phyloP scores from a whole-genome alignment of 1,140 invertebrate species.

The Brachionus angularis region DNA sequence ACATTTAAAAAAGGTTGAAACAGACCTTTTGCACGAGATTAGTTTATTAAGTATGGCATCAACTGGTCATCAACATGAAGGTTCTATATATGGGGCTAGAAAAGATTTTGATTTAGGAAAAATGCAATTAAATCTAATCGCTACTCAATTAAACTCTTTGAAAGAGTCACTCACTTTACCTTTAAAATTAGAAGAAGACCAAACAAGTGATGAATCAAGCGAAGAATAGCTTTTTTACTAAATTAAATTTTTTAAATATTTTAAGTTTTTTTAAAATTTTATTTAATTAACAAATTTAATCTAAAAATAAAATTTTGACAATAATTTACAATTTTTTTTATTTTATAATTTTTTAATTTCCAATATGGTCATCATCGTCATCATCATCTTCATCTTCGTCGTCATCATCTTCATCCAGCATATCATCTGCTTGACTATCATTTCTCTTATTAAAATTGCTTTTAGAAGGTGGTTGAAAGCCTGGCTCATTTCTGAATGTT shows the following conservation, averaged over 20 bases:
- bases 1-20: constrained; percentile 39
- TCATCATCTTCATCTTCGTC: constrained; percentile 44
- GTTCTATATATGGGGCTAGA: constrained; percentile 40
- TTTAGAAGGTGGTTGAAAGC: constrained; percentile 6
- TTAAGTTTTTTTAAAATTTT: too few relatives aligned
- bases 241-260: too few relatives aligned
- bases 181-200: neutral
- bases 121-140: constrained; percentile 36
- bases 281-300: too few relatives aligned
- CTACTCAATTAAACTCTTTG: neutral
- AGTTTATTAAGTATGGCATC: constrained; percentile 22
- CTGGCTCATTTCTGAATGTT: neutral
- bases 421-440: constrained; percentile 7
- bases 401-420: constrained; percentile 44
- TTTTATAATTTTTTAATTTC: too few relatives aligned
- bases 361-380: constrained; percentile 43
- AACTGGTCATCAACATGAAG: constrained; percentile 36
- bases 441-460: constrained; percentile 39
- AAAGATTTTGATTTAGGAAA: constrained; percentile 44
- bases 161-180: neutral
- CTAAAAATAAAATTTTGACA: too few relatives aligned
- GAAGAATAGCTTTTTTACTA: too few relatives aligned
- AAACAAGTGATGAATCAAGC: constrained; percentile 2
- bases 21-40: constrained; percentile 1
- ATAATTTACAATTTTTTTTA: too few relatives aligned